These are phyloP conservation scores for Cotesia typhae DNA, from an alignment of 1,140 invertebrate species.

Conservation along the genomic window DNA sequence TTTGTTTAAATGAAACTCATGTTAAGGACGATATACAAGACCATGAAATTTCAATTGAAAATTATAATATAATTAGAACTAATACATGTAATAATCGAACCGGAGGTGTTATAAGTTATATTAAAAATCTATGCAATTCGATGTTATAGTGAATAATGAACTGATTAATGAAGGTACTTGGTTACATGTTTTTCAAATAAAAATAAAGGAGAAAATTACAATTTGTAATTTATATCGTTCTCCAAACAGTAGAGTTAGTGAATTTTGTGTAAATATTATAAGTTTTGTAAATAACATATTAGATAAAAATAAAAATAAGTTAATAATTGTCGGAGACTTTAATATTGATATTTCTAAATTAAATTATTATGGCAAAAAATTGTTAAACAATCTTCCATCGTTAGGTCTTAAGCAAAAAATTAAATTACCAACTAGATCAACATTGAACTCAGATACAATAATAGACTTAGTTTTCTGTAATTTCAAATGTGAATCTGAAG, in stretches of 20 bases:
- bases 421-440: constrained; percentile 24
- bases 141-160: not conserved
- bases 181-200: constrained; percentile 10
- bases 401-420: constrained; percentile 35
- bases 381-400: not conserved
- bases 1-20: constrained; percentile 33
- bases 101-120: constrained; percentile 24
- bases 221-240: constrained; percentile 24
- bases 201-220: not conserved
- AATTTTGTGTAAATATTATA: constrained; percentile 21
- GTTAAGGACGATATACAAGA: constrained; percentile 24
- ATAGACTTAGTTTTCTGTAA: constrained; percentile 31
- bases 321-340: constrained; percentile 31
- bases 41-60: constrained; percentile 19
- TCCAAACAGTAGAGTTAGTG: constrained; percentile 20
- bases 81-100: constrained; percentile 27
- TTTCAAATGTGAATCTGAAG: constrained; percentile 9
- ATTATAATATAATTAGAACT: constrained; percentile 23
- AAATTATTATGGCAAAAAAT: constrained; percentile 21
- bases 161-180: not conserved
- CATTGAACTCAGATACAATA: constrained; percentile 10
- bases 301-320: constrained; percentile 1
- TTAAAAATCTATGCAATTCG: not conserved
- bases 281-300: constrained; percentile 6
- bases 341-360: constrained; percentile 25